Percentiles rank a stretch among this genome's conserved stretches.
phyloP scores from a whole-genome alignment of 2,113 vertebrate species.

The Hippocampus comes region DNA sequence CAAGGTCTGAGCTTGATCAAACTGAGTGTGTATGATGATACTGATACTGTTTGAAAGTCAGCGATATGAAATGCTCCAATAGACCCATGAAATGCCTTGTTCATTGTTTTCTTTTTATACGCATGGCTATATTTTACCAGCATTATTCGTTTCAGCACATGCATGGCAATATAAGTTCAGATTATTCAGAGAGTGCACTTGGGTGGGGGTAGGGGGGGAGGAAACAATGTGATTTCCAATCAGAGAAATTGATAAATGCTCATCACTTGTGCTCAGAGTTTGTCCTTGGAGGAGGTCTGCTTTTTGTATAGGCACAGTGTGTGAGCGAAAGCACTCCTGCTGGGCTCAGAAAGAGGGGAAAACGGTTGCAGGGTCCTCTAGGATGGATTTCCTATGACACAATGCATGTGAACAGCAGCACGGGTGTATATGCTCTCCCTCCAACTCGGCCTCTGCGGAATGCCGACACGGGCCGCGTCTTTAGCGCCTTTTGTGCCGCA shows the following conservation, averaged over 20 bases:
- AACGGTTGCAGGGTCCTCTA: conserved; percentile 51
- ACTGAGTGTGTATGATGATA: too few relatives aligned
- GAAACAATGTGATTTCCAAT: neutral
- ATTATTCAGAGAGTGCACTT: neutral
- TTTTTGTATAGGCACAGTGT: neutral
- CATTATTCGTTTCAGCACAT: neutral
- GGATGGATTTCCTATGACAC: conserved; percentile 58
- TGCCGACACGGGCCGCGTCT: conserved; percentile 18
- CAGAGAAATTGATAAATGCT: neutral
- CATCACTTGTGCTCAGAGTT: neutral
- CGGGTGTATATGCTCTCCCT: neutral
- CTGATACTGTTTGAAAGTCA: too few relatives aligned
- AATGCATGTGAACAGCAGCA: conserved; percentile 56
- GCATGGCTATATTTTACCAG: neutral
- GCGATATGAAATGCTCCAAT: too few relatives aligned
- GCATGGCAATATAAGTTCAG: neutral
- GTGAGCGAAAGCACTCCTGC: conserved; percentile 6
- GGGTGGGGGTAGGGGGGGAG: too few relatives aligned
- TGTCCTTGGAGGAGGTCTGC: neutral
- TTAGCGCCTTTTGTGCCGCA: conserved; percentile 29
- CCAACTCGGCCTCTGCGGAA: neutral
- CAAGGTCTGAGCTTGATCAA: too few relatives aligned
- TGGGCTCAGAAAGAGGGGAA: conserved; percentile 39
- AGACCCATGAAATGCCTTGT: too few relatives aligned
- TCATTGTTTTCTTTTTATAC: too few relatives aligned